Evolutionary conservation across 2,888 invertebrate species (phyloP), one percentile per base, ranked within the genome.

Genomic region (Ophonus ardosiacus): DNA sequence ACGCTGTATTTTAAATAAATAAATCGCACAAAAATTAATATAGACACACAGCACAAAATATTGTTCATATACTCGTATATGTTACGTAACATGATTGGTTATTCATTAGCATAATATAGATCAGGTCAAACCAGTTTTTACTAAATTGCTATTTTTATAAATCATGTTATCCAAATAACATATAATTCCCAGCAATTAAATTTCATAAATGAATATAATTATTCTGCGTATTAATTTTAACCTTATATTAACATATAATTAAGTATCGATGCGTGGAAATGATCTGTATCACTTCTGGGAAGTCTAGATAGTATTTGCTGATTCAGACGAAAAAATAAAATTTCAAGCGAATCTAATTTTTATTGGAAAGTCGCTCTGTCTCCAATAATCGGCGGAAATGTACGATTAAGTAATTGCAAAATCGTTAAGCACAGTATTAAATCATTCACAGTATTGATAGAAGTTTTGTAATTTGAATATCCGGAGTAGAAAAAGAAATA

Each of bases 201-300:
- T 68, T 15, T 38, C 7, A 6, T n/a, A 31, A 68, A 68, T 68
- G 15, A 68, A 68, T 68, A 68, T 68, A 68, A 68, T 68, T 68
- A 68, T 68, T 68, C 38, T 15, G 31, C 15, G 68, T 31, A 68
- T 68, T 68, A 68, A 68, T 68, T 15, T 31, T 31, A 24, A 68
- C 38, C 10, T 31, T n/a, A 31, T 24, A 24, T 24, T 38, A 38
- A n/a, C 68, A n/a, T 15, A 68, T 68, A 68, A 68, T 68, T 68
- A 68, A 38, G 31, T 38, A 6, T 38, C 31, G 24, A 63, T 63
- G 24, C 63, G 10, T 63, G 24, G 63, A 63, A 68, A 24, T 68
- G 68, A 68, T 68, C 38, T n/a, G 15, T 68, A 68, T 68, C 68
- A 38, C 38, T 68, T 68, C 68, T 68, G 24, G 68, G 68, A 68